A percentile compares a stretch with the other conserved stretches of the same genome.
These are phyloP conservation scores for Acropora tenuis DNA, from an alignment of 64 coral and sea anemone species.

Conservation along the genomic window DNA sequence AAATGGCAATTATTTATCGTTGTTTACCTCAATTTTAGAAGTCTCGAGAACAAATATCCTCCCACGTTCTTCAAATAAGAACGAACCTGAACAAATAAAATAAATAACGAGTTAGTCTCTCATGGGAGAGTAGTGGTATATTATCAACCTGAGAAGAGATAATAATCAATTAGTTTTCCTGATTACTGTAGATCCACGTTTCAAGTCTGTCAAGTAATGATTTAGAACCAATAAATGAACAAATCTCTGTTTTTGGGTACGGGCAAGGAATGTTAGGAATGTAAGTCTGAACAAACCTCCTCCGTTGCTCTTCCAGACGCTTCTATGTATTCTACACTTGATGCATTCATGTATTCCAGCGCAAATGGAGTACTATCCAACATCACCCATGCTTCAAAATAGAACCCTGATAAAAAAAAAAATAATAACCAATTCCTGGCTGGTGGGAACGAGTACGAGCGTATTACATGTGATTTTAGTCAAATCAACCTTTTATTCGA, in stretches of 20 bases:
- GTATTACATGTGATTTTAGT: no score
- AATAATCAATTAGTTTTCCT: no score
- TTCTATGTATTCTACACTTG: constrained; percentile 37
- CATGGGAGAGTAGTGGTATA: no score
- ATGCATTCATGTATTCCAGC: constrained; percentile 29
- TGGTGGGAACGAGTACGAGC: no score
- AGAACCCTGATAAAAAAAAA: constrained; percentile 4
- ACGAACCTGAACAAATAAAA: background rate
- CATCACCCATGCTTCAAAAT: constrained; percentile 35
- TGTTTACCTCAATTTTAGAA: constrained; percentile 32
- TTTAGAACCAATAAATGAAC: no score
- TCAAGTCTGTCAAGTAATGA: no score
- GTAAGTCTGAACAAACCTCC: constrained; percentile 25
- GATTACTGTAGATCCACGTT: no score
- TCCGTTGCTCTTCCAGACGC: background rate
- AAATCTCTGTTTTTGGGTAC: no score
- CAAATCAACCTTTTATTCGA: no score
- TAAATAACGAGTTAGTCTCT: background rate
- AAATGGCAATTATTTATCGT: background rate
- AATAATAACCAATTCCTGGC: no score
- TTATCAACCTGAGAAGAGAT: no score
- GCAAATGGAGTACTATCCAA: constrained; percentile 3
- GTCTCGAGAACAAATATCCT: constrained; percentile 21
- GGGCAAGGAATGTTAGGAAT: background rate
- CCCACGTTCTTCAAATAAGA: background rate